Evolutionary conservation across 2,113 vertebrate species (phyloP), one percentile per base, ranked within the genome.

Genomic region (Tetrax tetrax): DNA sequence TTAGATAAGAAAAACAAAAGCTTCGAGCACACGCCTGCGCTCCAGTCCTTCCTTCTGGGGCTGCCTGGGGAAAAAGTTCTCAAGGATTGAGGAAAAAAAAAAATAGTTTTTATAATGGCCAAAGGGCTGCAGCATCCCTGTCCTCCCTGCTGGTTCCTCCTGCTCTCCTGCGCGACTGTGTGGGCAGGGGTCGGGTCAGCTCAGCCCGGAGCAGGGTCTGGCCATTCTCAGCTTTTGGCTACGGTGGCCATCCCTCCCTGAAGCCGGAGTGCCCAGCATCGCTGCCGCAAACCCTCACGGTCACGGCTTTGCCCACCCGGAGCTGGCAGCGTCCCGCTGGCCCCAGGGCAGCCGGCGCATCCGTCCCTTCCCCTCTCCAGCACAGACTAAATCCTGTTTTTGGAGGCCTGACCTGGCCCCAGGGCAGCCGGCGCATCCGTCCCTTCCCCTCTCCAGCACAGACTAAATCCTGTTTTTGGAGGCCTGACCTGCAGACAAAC

Each of bases 1-100:
- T 65, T 6, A 9, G 21, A 21, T 21, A 38, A 37, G 4, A 16
- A 37, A 66, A 47, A 24, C 31, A 72, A 77, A 60, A 77, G 51
- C 38, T 71, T 10, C 11, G 38, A 50, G 50, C 27, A 5, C 24
- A 9, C 6, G 24, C 9, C 29, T 1, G 2, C 1, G 0, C 27
- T 50, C 38, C 60, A 56, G 21, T 33, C 6, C 10, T 35, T 27
- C 31, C 3, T 68, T 37, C 28, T 27, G 20, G 37, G 51, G 25
- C 27, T 81, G 15, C 10, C 12, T 2, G 1, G 28, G 35, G 15
- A 12, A 56, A 83, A 56, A 47, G 4, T 8, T 23, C 31, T 35
- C 33, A 33, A 63, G 6, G 43, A 15, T 4, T 5, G 33, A 47
- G 72, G 5, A 24, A 51, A 24, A 48, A 43, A 43, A 43, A 43